Evolutionary conservation across 1,140 invertebrate genomes (phyloP).

Genomic region (Brachionus rotundiformis): DNA sequence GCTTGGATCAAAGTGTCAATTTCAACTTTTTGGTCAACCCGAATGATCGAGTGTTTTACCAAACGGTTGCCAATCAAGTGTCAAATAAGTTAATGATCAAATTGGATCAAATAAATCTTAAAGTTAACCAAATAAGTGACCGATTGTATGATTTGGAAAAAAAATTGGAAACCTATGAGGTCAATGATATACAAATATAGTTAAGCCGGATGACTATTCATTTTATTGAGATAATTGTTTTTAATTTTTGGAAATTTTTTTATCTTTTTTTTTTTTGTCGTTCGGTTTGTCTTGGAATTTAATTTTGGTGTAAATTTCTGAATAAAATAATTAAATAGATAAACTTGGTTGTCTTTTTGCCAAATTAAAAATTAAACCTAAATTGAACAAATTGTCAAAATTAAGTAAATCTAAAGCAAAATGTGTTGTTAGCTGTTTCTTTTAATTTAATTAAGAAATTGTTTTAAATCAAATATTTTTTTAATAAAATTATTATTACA

Average conservation of each 20-base stretch:
- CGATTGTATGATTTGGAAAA: slow-evolving; percentile 35
- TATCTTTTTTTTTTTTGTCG: not conserved
- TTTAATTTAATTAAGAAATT: too few species aligned
- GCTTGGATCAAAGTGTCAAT: slow-evolving; percentile 46
- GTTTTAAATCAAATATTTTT: too few species aligned
- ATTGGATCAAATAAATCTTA: slow-evolving; percentile 42
- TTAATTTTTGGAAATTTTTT: not conserved
- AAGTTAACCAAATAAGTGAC: slow-evolving; percentile 40
- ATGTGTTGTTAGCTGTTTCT: too few species aligned
- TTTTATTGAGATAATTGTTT: not conserved
- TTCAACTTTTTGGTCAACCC: slow-evolving; percentile 33
- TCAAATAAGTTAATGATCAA: slow-evolving; percentile 39
- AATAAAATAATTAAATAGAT: not conserved
- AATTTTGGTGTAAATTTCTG: slow-evolving; percentile 7
- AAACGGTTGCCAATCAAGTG: not conserved
- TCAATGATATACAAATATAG: slow-evolving; percentile 14
- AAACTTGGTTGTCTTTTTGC: too few species aligned
- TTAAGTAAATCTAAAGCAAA: too few species aligned
- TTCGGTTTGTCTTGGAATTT: not conserved
- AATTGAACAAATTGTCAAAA: too few species aligned
- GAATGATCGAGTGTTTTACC: slow-evolving; percentile 9
- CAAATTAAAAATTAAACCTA: too few species aligned
- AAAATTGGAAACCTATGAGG: slow-evolving; percentile 49
- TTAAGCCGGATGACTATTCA: not conserved
- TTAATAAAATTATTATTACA: too few species aligned